These are phyloP conservation scores for Oncorhynchus keta DNA, from an alignment of 2,113 vertebrate genomes.

Conservation along the genomic window DNA sequence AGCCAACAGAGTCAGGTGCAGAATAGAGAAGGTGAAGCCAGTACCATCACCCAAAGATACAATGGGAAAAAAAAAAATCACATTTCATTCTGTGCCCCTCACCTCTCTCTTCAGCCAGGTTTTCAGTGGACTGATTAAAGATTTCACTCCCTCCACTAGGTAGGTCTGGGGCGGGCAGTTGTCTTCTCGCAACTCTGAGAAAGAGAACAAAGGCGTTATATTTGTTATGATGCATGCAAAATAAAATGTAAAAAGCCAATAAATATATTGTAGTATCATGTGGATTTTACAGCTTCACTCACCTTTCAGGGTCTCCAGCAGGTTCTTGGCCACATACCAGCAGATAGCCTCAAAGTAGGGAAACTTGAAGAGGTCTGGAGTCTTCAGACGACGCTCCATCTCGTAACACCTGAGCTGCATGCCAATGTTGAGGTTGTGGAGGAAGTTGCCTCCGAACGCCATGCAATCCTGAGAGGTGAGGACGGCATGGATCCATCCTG, in stretches of 20 bases:
- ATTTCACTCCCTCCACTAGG: constrained; percentile 92
- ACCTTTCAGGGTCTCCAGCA: constrained; percentile 97
- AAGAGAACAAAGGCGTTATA: not conserved
- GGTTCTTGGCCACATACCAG: constrained; percentile 98
- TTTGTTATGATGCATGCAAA: not conserved
- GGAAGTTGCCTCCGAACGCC: constrained; percentile 98
- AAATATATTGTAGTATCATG: too few species aligned
- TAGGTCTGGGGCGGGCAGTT: constrained; percentile 87
- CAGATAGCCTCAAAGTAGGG: constrained; percentile 99
- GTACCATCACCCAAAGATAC: too few species aligned
- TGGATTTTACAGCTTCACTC: constrained; percentile 29
- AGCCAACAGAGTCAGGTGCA: not conserved
- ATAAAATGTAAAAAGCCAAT: not conserved
- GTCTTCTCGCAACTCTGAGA: constrained; percentile 90
- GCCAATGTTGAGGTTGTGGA: constrained; percentile 99
- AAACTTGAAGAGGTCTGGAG: constrained; percentile 98
- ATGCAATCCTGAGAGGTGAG: constrained; percentile 99
- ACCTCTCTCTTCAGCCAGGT: constrained; percentile 98
- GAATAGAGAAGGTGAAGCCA: not conserved
- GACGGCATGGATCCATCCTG: constrained; percentile 98
- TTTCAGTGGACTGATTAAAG: constrained; percentile 91
- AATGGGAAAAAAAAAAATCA: too few species aligned
- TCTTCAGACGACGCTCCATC: constrained; percentile 98
- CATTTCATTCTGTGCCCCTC: constrained; percentile 28
- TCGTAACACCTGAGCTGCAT: constrained; percentile 99